Conservation (phyloP, 2,113 vertebrate species). For the Pteronura brasiliensis region DNA sequence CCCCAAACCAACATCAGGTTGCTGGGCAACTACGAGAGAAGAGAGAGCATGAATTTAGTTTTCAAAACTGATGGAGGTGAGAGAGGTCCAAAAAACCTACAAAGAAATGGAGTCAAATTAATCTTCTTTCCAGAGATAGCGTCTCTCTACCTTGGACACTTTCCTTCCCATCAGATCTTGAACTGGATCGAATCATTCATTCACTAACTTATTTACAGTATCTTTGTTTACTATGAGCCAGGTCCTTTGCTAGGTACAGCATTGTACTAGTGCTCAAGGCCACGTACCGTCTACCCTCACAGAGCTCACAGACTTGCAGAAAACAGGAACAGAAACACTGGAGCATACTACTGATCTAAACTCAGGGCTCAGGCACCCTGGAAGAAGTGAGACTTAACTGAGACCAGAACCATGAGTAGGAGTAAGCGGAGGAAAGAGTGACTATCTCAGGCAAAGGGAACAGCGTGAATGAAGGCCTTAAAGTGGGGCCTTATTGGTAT, state of each 20-base stretch:
- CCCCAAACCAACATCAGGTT: background rate
- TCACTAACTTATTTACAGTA: background rate
- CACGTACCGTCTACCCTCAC: background rate
- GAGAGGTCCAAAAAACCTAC: background rate
- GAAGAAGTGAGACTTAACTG: background rate
- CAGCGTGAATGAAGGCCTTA: background rate
- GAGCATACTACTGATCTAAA: background rate
- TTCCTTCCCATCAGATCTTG: background rate
- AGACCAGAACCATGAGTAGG: background rate
- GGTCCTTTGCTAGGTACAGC: background rate
- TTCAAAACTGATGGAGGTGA: conserved; percentile 1
- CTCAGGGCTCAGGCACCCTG: background rate
- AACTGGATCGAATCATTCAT: background rate
- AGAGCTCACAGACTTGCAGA: background rate
- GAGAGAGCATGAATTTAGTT: background rate
- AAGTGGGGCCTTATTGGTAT: background rate
- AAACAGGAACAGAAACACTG: background rate
- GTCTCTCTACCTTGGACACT: background rate
- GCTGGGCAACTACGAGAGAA: background rate
- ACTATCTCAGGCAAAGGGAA: background rate
- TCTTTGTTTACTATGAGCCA: background rate
- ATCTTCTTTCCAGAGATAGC: background rate
- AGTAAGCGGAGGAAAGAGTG: background rate
- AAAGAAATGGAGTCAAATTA: background rate
- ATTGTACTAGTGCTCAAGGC: background rate